Evolutionary conservation across 2,113 vertebrate genomes (phyloP).

Genomic region (Chrysochloris asiatica): DNA sequence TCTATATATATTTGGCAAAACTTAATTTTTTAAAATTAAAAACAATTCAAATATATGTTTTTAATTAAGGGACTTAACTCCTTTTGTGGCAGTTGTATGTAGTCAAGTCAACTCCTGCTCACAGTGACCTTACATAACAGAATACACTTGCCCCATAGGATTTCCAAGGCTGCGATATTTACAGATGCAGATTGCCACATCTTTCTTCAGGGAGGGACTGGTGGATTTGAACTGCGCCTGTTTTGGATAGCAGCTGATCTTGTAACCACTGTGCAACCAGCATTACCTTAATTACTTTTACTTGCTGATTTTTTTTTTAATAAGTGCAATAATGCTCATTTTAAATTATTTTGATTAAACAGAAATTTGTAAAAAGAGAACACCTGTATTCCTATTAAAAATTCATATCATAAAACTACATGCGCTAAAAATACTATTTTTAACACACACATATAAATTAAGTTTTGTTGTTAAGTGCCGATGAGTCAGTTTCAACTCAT

Average conservation of each 20-base stretch:
- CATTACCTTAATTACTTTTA: neutral
- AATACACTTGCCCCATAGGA: too few relatives aligned
- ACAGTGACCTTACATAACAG: too few relatives aligned
- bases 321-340: neutral
- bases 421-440: neutral
- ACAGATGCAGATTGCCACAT: too few relatives aligned
- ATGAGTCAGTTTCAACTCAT: too few relatives aligned
- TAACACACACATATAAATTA: too few relatives aligned
- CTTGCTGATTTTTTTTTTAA: neutral
- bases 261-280: too few relatives aligned
- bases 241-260: too few relatives aligned
- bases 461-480: too few relatives aligned
- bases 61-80: neutral
- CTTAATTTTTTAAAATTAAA: neutral
- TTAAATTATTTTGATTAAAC: neutral
- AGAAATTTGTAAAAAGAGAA: neutral
- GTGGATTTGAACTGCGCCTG: too few relatives aligned
- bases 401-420: conserved; percentile 2
- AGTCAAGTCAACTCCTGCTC: too few relatives aligned
- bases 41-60: neutral
- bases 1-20: neutral
- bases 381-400: neutral
- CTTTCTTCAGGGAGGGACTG: too few relatives aligned
- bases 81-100: neutral
- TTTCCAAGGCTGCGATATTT: too few relatives aligned